Base-by-base conservation (phyloP, 1,140 invertebrate genomes). In the Meteorus sp. region DNA sequence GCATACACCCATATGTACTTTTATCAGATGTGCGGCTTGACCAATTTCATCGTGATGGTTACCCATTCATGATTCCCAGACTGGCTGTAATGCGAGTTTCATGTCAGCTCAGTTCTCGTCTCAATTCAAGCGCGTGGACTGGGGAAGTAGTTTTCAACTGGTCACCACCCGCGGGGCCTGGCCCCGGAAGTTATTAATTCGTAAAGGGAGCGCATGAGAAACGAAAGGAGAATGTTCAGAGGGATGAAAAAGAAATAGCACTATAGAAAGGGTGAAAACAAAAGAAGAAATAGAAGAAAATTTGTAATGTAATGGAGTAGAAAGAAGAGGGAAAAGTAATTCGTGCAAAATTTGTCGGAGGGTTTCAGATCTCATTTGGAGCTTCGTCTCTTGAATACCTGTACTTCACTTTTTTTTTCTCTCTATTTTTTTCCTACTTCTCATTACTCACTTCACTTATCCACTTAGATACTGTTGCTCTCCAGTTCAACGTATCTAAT, bases 61-160 rank as follows among this genome's bases (percentile, higher is more conserved):
- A n/a, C 9, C n/a, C 31, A 15, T 15, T 50, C 45, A 22, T 25
- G 17, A 57, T 39, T 57, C 44, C 25, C 44, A n/a, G 31, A 22
- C 17, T 37, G 1, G 50, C 45, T 56, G 50, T 63, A 63, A 63
- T 63, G 56, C 47, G 47, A 63, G 45, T 59, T 63, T 59, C 61
- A 59, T 63, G 61, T 59, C 37, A 44, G 25, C 29, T 25, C 13
- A 23, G 25, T 41, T 11, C 37, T 25, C 20, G 3, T n/a, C 27
- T 20, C 27, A 51, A 51, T 50, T 48, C 37, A 48, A 9, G 23
- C 20, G 15, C 6, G 22, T 43, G 4, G 35, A 41, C 45, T 51
- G 45, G 45, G 35, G 45, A 58, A 58, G 56, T 58, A 43, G 56
- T 58, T 58, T 50, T 58, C 15, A 48, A 50, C 19, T 48, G 45